Base-by-base conservation (phyloP, 2,113 vertebrate genomes). In the Delphinus delphis region DNA sequence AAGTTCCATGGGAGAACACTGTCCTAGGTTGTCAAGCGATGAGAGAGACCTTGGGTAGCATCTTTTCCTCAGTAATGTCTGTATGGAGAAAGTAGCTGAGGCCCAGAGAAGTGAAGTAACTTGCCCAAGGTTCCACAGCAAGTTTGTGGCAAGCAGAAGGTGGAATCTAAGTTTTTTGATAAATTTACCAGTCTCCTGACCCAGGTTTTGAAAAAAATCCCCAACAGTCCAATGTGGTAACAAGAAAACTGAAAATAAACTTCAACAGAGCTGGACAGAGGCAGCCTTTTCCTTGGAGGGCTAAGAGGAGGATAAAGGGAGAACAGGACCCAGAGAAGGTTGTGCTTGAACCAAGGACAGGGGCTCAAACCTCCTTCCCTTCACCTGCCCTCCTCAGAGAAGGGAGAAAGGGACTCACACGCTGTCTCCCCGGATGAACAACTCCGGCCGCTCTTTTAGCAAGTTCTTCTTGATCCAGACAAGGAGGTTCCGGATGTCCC, bases 401-500 rank as follows among this genome's bases (percentile, higher is more conserved):
- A 38, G 21, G 90, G 31, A 86, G 36, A n/a, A 14, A 21, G 41
- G 81, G 79, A 99, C 99, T 99, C 98, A 99, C 99, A 99, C 99
- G 31, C 99, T 99, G 80, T 99, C 99, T 94, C 99, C 99, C 97
- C 99, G 99, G 97, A 99, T 99, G 98, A 99, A 99, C 97, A 99
- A 98, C 98, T 99, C 99, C 0, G 99, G 99, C 50, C 99, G 98
- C 95, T 99, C 99, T 98, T 99, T 99, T 95, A 99, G 97, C 96
- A 99, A 98, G 98, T 99, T 99, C 97, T 97, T 98, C 98, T 98
- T 99, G 98, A 99, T 99, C 99, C 99, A 99, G 88, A 99, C 98
- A 93, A 99, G 99, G 98, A 99, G 99, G 98, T 99, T 99, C 97
- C 99, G 99, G 98, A 99, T 97, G 97, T 99, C 98, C 99, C 99